Base-by-base conservation (phyloP, 2,797 vertebrate species). In the Ciconia nigra region DNA sequence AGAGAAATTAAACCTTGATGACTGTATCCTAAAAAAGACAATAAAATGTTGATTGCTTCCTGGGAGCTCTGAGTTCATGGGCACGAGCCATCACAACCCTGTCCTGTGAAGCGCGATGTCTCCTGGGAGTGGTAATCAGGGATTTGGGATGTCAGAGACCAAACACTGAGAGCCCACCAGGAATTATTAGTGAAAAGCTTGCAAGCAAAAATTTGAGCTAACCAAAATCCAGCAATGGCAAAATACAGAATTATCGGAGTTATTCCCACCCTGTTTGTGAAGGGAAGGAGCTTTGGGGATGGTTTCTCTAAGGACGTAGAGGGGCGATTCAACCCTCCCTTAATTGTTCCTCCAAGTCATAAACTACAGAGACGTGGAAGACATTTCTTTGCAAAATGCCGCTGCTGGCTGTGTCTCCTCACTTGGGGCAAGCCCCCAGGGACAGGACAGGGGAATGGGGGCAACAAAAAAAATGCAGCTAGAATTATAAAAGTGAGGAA, bases 351-450 rank as follows among this genome's bases (percentile, higher is more conserved):
- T 92, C 17, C 41, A 55, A 70, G 55, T 85, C 47, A 54, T 54
- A 54, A 92, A 52, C 54, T 44, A 10, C 21, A 29, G 83, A 69
- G 62, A 58, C 2, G 3, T 3, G 16, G 35, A 46, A 77, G 26
- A 37, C 8, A 22, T 70, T 85, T 58, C 57, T 74, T 41, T 71
- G 58, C 58, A 28, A 65, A 76, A 24, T 3, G 2, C 19, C 0
- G 2, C n/a, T 28, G 49, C 71, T 46, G 62, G 61, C 29, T 80
- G 18, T 5, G 4, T 41, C 52, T n/a, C n/a, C 62, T 73, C 18
- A 1, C 42, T 51, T 0, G 1, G 65, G 35, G 41, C 1, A 3
- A 69, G n/a, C 13, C 31, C 28, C 24, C 5, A 3, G 59, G 41
- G 54, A 15, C 46, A n/a, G 44, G 37, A 24, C 0, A 11, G 42